Percentiles rank a stretch among this genome's conserved stretches.
These are phyloP conservation scores for Gallinago media DNA, from an alignment of 2,113 vertebrate genomes.

Conservation along the genomic window DNA sequence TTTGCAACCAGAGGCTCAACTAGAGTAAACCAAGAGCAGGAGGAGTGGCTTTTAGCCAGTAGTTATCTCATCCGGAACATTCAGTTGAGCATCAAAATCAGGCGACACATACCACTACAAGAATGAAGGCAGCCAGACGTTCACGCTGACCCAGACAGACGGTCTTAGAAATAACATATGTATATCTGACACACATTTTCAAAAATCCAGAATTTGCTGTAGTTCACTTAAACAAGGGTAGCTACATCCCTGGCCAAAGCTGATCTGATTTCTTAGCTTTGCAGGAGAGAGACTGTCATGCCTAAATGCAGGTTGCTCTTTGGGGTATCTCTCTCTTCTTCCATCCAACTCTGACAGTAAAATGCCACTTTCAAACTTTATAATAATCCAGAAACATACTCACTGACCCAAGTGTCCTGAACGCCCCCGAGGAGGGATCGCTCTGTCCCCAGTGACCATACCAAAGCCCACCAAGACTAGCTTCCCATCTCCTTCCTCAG, in stretches of 20 bases:
- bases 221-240: neutral
- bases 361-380: neutral
- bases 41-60: neutral
- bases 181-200: neutral
- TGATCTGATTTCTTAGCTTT: neutral
- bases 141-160: rapidly evolving
- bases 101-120: rapidly evolving
- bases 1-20: neutral
- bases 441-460: neutral
- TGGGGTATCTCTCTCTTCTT: neutral
- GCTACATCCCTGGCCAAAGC: neutral
- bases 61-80: neutral
- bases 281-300: rapidly evolving
- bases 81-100: neutral
- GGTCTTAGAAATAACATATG: neutral
- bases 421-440: rapidly evolving
- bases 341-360: neutral
- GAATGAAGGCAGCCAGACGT: neutral
- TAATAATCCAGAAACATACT: neutral
- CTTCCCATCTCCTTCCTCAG: neutral
- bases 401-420: neutral
- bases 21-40: neutral
- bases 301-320: neutral
- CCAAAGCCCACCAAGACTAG: neutral
- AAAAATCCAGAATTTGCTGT: neutral